phyloP scores from a whole-genome alignment of 2,797 vertebrate species.

The Eremophila alpestris region DNA sequence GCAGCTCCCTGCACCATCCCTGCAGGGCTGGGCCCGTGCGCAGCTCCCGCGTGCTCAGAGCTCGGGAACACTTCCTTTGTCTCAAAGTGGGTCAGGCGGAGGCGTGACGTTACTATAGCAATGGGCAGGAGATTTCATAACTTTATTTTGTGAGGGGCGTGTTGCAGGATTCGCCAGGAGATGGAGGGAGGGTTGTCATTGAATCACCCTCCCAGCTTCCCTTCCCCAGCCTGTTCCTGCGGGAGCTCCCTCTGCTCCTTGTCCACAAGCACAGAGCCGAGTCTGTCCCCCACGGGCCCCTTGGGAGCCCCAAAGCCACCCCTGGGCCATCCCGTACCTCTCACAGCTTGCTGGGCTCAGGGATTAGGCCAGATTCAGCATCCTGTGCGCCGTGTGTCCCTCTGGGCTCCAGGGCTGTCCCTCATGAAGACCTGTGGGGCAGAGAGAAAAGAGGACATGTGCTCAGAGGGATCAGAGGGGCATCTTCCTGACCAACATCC shows the following conservation, averaged over 20 bases:
- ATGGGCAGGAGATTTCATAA: conserved; percentile 42
- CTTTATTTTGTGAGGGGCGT: neutral
- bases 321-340: conserved; percentile 9
- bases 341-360: neutral
- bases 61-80: conserved; percentile 25
- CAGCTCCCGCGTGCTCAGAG: neutral
- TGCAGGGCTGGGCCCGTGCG: neutral
- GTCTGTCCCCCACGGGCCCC: accelerated
- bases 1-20: neutral
- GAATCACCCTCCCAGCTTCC: neutral
- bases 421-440: conserved; percentile 49
- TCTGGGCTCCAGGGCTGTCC: conserved; percentile 33
- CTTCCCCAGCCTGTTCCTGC: neutral
- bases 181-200: neutral
- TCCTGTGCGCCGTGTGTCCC: neutral
- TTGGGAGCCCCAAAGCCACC: neutral
- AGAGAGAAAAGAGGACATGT: neutral
- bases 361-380: conserved; percentile 37
- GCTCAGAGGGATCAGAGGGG: neutral
- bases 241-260: neutral
- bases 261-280: accelerated
- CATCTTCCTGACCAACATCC: neutral
- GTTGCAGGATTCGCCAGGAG: neutral
- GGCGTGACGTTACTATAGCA: conserved; percentile 57
- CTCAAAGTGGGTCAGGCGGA: conserved; percentile 57